Base-by-base conservation (phyloP, 2,797 vertebrate genomes). In the Molossus molossus region DNA sequence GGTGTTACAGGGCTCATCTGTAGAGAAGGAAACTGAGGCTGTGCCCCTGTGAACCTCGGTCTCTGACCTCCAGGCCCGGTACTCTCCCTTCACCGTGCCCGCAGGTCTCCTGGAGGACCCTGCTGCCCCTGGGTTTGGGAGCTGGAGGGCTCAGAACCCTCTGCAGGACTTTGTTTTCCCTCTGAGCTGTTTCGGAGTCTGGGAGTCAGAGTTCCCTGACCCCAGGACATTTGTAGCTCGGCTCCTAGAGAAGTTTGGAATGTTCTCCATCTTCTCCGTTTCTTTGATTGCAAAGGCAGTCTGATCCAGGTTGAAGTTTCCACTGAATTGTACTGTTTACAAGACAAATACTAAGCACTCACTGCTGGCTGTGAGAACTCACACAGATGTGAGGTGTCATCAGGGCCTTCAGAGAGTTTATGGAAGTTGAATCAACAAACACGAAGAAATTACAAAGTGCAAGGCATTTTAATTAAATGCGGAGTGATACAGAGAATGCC, bases 401-500 rank as follows among this genome's bases (percentile, higher is more conserved):
- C 37, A 77, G n/a, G 53, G 60, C 60, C 37, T 72, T 92, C 45
- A 84, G 13, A 82, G 64, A 79, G 9, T 84, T 92, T 87, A 57
- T 5, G 73, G 73, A 87, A 93, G 69, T 27, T 58, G 12, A 6
- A 6, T 70, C 67, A 79, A 90, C 58, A 89, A 23, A 48, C 13
- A 23, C 70, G 37, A 86, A 87, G 40, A 80, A 90, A 58, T 64
- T 70, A 45, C 5, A n/a, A 27, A 17, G 29, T 70, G 29, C 15
- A 65, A 86, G 83, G 37, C 45, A 79, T 92, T 93, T 95, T 90
- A 86, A 57, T 88, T 92, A 75, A 85, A 48, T 92, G 58, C 23
- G 79, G 25, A 45, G 29, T 77, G 70, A 23, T 85, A 27, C 40
- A 75, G 64, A 87, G 77, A 87, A 65, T 85, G 27, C 23, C 81